phyloP scores from a whole-genome alignment of 2,113 vertebrate species.

The Alaudala cheleensis region DNA sequence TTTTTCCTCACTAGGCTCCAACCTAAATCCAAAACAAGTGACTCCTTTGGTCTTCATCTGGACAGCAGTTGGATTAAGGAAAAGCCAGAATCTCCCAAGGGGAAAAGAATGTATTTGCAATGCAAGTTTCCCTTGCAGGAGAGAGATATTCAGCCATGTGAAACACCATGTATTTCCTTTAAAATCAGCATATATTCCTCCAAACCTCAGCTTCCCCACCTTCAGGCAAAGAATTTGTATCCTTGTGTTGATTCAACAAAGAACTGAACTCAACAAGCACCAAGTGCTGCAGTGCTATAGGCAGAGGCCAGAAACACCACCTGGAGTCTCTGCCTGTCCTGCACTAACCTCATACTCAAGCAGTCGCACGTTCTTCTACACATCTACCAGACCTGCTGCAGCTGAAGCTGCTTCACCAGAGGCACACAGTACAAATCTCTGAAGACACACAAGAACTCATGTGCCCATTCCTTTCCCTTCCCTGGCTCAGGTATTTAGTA shows the following conservation, averaged over 20 bases:
- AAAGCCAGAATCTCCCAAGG: not conserved
- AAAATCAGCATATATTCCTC: not conserved
- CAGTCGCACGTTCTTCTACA: not conserved
- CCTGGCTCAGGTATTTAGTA: not conserved
- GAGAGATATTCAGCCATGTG: not conserved
- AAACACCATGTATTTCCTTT: not conserved
- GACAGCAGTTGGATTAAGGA: not conserved
- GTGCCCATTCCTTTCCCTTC: not conserved
- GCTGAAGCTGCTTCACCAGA: not conserved
- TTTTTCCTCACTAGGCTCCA: not conserved
- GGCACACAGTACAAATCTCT: not conserved
- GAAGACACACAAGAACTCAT: not conserved
- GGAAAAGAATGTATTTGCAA: not conserved
- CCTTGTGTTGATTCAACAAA: accelerated
- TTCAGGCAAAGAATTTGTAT: not conserved
- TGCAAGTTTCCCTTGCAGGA: not conserved
- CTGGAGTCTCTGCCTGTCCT: not conserved
- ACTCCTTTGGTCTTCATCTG: not conserved
- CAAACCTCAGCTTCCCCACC: not conserved
- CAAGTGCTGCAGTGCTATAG: not conserved
- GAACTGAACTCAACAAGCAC: not conserved
- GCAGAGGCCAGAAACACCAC: not conserved
- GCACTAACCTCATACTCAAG: not conserved
- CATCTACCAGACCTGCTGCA: not conserved
- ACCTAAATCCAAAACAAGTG: not conserved